Percentiles rank a stretch among this genome's conserved stretches.
Evolutionary conservation across 2,797 vertebrate species (phyloP).

Genomic region (Rallus crepitans): DNA sequence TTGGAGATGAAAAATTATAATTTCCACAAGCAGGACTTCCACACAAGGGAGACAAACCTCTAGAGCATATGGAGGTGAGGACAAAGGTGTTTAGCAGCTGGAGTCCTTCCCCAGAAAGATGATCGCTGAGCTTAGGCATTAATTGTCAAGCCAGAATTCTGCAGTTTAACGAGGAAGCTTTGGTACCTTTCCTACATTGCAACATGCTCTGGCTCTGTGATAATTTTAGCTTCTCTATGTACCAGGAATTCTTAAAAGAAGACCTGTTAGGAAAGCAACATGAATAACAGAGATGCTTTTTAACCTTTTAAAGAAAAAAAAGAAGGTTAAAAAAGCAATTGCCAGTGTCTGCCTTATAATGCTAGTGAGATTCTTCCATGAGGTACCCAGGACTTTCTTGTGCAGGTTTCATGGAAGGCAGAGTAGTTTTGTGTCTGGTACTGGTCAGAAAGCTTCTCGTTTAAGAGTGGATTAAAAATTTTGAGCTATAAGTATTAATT

Average conservation of each 20-base stretch:
- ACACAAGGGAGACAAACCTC: not conserved
- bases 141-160: not conserved
- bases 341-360: not conserved
- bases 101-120: not conserved
- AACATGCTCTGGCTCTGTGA: not conserved
- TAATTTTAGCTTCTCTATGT: not conserved
- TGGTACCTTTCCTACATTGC: not conserved
- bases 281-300: not conserved
- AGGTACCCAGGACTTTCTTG: not conserved
- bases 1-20: not conserved
- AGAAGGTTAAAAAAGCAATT: not conserved
- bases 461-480: not conserved
- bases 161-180: not conserved
- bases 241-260: not conserved
- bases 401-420: not conserved
- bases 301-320: not conserved
- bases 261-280: not conserved
- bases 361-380: not conserved
- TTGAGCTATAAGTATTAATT: not conserved
- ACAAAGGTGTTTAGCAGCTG: not conserved
- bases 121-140: not conserved
- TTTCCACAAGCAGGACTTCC: not conserved
- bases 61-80: not conserved
- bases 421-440: not conserved
- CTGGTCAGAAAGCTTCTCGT: not conserved